Conservation (phyloP, 1,140 invertebrate genomes). For the Drosophila parabipectinata region DNA sequence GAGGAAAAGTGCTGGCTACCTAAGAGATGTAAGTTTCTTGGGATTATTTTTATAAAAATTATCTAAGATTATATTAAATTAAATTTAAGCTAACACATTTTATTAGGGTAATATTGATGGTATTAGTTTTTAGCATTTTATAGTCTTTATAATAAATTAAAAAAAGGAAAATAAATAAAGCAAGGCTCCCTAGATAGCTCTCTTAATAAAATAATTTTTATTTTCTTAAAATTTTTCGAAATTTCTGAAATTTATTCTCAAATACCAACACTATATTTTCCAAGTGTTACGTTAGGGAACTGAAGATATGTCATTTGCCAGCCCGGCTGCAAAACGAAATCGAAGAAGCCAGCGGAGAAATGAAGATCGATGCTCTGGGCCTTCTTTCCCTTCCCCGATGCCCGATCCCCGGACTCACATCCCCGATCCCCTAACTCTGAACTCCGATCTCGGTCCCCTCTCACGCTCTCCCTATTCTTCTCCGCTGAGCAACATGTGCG, state of each 20-base stretch:
- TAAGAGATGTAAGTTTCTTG: background rate
- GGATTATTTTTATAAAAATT: too few species aligned
- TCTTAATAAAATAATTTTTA: too few species aligned
- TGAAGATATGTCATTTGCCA: slow-evolving; percentile 74
- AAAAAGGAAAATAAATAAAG: too few species aligned
- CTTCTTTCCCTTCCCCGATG: background rate
- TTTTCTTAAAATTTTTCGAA: background rate
- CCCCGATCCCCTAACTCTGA: background rate
- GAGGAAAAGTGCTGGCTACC: background rate
- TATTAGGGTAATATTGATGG: too few species aligned
- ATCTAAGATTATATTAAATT: too few species aligned
- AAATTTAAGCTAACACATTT: too few species aligned
- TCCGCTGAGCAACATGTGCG: slow-evolving; percentile 67
- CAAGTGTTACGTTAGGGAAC: slow-evolving; percentile 14
- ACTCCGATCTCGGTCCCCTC: background rate
- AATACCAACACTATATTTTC: slow-evolving; percentile 7
- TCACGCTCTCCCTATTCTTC: slow-evolving; percentile 1
- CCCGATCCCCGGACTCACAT: background rate
- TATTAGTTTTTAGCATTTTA: too few species aligned
- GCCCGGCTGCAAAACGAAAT: slow-evolving; percentile 55
- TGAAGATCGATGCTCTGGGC: slow-evolving; percentile 69
- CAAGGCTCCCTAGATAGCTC: too few species aligned
- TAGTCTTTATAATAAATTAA: too few species aligned
- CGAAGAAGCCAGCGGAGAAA: slow-evolving; percentile 60
- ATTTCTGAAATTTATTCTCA: background rate